A percentile compares a stretch with the other conserved stretches of the same genome.
Evolutionary conservation across 2,797 vertebrate genomes (phyloP).

Genomic region (Syngnathus rostellatus): DNA sequence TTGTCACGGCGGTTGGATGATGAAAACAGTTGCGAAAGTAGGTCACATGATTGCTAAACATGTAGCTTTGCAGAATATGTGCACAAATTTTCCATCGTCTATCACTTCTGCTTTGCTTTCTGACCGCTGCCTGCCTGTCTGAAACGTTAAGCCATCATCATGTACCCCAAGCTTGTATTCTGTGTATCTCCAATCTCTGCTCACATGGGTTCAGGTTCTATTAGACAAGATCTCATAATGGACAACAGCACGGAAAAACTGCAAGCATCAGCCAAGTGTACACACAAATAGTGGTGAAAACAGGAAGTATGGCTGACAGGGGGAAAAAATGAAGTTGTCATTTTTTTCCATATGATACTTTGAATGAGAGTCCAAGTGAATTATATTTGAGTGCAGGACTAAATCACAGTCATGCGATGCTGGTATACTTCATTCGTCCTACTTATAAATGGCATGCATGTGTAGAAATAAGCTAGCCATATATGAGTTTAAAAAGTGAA

Average conservation of each 20-base stretch:
- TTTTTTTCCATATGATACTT: not conserved
- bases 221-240: not conserved
- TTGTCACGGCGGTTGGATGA: constrained; percentile 41
- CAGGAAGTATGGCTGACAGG: not conserved
- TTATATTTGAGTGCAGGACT: not conserved
- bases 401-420: not conserved
- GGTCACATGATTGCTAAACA: constrained; percentile 43
- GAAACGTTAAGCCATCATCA: not conserved
- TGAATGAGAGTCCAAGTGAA: not conserved
- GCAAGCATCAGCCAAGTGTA: not conserved
- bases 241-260: not conserved
- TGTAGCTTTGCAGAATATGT: constrained; percentile 1
- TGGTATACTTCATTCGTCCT: not conserved
- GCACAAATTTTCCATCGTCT: not conserved
- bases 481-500: not conserved
- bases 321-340: not conserved
- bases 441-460: not conserved
- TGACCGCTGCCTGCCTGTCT: not conserved
- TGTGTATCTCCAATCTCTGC: not conserved
- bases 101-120: not conserved
- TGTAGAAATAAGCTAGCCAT: not conserved
- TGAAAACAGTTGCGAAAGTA: constrained; percentile 58
- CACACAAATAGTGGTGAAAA: not conserved
- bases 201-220: not conserved
- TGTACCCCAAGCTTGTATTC: not conserved